Percentiles rank a stretch among this genome's conserved stretches.
Evolutionary conservation across 2,113 vertebrate species (phyloP).

Genomic region (Caranx ignobilis): DNA sequence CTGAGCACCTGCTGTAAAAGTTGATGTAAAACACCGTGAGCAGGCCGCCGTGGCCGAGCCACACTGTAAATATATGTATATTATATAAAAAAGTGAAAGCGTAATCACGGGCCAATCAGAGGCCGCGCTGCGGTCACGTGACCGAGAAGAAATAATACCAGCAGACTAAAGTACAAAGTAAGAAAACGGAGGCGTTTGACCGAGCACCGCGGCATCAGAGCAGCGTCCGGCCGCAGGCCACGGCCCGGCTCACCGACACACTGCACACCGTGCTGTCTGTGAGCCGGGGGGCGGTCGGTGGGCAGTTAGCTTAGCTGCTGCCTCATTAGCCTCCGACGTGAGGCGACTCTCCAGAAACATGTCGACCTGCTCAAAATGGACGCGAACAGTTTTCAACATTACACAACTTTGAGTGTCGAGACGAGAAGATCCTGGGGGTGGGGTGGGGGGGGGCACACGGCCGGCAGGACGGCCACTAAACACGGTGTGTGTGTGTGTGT

Average conservation of each 20-base stretch:
- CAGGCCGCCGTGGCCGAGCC: background rate
- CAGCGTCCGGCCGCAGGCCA: rapidly evolving
- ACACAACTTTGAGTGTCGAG: conserved; percentile 75
- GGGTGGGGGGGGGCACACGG: no score
- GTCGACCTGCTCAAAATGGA: conserved; percentile 98
- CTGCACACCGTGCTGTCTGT: background rate
- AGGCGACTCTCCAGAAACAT: conserved; percentile 88
- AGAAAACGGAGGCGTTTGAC: conserved; percentile 59
- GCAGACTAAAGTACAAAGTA: conserved; percentile 73
- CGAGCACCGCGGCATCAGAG: background rate
- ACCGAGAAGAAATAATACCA: conserved; percentile 82
- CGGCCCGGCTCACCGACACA: background rate
- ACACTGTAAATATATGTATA: background rate
- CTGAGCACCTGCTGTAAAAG: conserved; percentile 3
- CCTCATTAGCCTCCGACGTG: conserved; percentile 60
- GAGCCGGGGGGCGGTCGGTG: conserved; percentile 47
- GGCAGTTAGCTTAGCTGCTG: conserved; percentile 65
- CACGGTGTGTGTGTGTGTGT: no score
- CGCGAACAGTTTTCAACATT: conserved; percentile 84
- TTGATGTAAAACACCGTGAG: conserved; percentile 43
- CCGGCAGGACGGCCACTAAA: no score
- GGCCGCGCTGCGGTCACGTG: conserved; percentile 86
- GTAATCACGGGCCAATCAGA: conserved; percentile 83
- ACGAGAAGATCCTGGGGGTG: background rate
- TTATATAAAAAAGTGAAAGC: conserved; percentile 79